phyloP scores from a whole-genome alignment of 1,140 invertebrate species.

The Mactra quadrangularis region DNA sequence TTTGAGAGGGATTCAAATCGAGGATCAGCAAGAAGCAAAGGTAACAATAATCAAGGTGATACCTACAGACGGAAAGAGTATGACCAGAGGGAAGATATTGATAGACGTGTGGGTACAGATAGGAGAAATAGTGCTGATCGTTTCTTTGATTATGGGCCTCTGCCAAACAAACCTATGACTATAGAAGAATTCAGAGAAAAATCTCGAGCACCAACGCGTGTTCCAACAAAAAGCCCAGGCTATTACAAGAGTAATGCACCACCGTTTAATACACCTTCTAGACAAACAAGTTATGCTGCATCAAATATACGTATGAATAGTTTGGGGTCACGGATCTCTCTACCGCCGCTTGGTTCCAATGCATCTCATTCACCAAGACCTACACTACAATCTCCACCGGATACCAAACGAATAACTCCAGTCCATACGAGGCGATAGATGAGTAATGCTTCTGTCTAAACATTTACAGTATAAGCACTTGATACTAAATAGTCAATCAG shows the following conservation, averaged over 20 bases:
- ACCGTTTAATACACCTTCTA: slow-evolving; percentile 36
- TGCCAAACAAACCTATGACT: neutral
- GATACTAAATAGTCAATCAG: no score
- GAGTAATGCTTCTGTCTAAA: no score
- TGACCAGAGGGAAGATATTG: no score
- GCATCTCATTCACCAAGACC: slow-evolving; percentile 8
- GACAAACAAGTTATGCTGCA: slow-evolving; percentile 42
- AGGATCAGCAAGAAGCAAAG: neutral
- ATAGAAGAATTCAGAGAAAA: slow-evolving; percentile 44
- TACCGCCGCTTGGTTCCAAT: slow-evolving; percentile 26
- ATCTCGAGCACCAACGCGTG: neutral
- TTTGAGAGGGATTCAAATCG: neutral
- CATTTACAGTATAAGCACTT: no score
- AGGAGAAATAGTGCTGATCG: neutral
- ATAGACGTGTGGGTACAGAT: neutral
- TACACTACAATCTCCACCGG: neutral
- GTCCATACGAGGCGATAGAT: neutral
- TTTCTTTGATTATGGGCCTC: slow-evolving; percentile 22
- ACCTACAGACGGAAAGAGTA: no score
- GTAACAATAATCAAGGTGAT: no score
- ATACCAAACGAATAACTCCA: slow-evolving; percentile 1
- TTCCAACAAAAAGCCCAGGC: slow-evolving; percentile 37
- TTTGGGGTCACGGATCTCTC: slow-evolving; percentile 10
- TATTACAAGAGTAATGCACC: slow-evolving; percentile 55
- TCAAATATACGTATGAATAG: slow-evolving; percentile 19